A percentile compares a stretch with the other conserved stretches of the same genome.
phyloP scores from a whole-genome alignment of 2,888 invertebrate genomes.

The Mythimna vitellina region DNA sequence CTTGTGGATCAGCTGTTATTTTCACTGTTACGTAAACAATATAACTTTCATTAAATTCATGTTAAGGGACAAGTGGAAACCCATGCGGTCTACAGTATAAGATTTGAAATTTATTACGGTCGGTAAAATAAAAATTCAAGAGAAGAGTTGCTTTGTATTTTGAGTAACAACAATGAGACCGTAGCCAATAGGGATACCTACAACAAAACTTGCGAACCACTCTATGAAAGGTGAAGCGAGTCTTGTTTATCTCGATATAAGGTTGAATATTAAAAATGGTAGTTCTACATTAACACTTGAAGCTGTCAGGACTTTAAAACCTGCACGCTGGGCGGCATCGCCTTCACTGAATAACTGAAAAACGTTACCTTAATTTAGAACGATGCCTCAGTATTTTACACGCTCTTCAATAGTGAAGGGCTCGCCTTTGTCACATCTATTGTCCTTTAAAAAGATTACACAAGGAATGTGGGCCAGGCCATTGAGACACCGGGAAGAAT shows the following conservation, averaged over 20 bases:
- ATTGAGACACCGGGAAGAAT: constrained; percentile 83
- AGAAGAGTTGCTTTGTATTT: constrained; percentile 80
- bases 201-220: constrained; percentile 65
- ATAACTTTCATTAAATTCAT: constrained; percentile 70
- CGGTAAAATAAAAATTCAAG: constrained; percentile 74
- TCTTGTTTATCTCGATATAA: not conserved
- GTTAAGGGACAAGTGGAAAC: constrained; percentile 74
- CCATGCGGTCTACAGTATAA: constrained; percentile 70
- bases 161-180: constrained; percentile 76
- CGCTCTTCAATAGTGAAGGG: constrained; percentile 80
- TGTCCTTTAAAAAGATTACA: constrained; percentile 87
- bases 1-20: constrained; percentile 63
- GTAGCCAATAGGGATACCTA: constrained; percentile 83
- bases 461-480: constrained; percentile 86
- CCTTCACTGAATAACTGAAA: constrained; percentile 83
- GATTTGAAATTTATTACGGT: constrained; percentile 85
- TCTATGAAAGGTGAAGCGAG: constrained; percentile 13
- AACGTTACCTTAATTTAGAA: constrained; percentile 87
- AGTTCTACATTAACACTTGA: constrained; percentile 45
- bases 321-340: constrained; percentile 82
- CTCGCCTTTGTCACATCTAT: constrained; percentile 81
- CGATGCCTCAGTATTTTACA: constrained; percentile 80
- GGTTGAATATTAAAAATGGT: constrained; percentile 17
- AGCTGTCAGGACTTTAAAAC: constrained; percentile 55
- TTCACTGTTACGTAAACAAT: constrained; percentile 59